These are phyloP conservation scores for Melipona bicolor DNA, from an alignment of 2,888 invertebrate genomes.

Conservation along the genomic window DNA sequence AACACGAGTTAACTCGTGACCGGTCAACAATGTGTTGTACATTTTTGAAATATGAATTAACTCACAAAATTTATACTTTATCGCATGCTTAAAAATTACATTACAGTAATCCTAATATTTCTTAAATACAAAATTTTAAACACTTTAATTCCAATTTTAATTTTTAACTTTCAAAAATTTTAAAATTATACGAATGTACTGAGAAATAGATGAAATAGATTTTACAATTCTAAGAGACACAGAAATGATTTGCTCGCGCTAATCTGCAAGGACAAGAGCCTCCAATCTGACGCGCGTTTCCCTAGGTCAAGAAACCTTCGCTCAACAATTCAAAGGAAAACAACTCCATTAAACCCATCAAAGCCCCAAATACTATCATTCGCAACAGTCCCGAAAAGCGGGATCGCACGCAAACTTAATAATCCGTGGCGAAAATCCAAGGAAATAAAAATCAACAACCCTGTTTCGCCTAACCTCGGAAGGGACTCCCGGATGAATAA, in stretches of 20 bases:
- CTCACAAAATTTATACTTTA: no score
- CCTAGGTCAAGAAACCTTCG: not conserved
- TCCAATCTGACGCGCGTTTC: not conserved
- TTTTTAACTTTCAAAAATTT: no score
- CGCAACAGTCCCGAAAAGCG: not conserved
- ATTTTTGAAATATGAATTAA: no score
- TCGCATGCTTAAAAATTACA: no score
- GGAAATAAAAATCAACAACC: not conserved
- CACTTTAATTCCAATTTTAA: no score
- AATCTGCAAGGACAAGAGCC: not conserved
- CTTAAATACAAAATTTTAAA: no score
- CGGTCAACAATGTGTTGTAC: no score
- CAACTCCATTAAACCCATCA: not conserved
- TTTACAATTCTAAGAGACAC: not conserved
- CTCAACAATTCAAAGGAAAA: not conserved
- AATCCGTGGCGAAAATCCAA: not conserved
- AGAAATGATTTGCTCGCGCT: not conserved
- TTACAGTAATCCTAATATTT: no score
- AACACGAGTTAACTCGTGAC: no score
- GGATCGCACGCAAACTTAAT: not conserved
- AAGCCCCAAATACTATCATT: not conserved
- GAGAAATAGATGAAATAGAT: no score
- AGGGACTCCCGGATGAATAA: constrained; percentile 37
- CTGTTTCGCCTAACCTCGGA: not conserved
- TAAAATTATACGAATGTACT: no score